These are phyloP conservation scores for Vipera ursinii DNA, from an alignment of 2,797 vertebrate genomes.

Conservation along the genomic window DNA sequence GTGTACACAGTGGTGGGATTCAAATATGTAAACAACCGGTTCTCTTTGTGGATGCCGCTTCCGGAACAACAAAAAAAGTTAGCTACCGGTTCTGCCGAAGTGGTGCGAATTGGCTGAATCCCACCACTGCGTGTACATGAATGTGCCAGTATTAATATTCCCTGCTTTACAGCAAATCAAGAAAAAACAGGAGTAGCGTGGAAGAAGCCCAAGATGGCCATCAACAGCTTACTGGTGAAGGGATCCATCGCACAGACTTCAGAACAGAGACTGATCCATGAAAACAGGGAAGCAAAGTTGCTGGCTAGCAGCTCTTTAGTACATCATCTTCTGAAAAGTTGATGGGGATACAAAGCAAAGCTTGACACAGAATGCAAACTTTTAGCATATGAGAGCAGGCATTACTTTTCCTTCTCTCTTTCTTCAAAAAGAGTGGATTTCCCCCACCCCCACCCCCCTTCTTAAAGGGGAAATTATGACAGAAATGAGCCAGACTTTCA, in stretches of 20 bases:
- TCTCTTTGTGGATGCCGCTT: too few species aligned
- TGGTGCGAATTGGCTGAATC: too few species aligned
- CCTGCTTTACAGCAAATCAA: neutral
- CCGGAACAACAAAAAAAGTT: too few species aligned
- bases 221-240: neutral
- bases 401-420: neutral
- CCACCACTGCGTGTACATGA: neutral
- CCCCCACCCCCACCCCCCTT: neutral
- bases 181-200: neutral
- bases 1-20: neutral
- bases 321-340: neutral
- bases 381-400: neutral
- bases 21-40: too few species aligned
- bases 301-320: neutral
- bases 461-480: neutral
- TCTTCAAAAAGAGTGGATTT: neutral
- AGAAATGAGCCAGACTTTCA: neutral
- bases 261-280: neutral
- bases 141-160: neutral
- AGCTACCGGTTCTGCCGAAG: too few species aligned
- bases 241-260: neutral
- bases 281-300: neutral
- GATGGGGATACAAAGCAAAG: neutral
- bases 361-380: neutral
- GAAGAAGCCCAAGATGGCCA: neutral